These are phyloP conservation scores for Rotaria magnacalcarata DNA, from an alignment of 2,888 invertebrate species.

Conservation along the genomic window DNA sequence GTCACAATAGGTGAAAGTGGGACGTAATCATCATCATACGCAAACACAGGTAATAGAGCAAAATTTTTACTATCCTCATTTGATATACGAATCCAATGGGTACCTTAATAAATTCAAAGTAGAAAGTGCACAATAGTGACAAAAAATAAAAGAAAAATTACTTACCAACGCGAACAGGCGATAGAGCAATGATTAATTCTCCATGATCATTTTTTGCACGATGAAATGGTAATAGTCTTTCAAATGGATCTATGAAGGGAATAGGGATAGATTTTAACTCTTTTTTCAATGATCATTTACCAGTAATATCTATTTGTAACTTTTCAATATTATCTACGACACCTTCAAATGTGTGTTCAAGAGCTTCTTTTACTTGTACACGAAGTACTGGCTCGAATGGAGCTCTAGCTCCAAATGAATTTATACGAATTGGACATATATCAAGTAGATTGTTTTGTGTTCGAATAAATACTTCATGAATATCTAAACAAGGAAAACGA, in stretches of 20 bases:
- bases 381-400: slow-evolving; percentile 25
- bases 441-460: slow-evolving; percentile 20
- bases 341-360: slow-evolving; percentile 5
- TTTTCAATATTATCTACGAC: background rate
- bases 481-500: background rate
- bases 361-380: slow-evolving; percentile 32
- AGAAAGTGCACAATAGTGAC: too few relatives aligned
- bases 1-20: slow-evolving; percentile 13
- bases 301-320: slow-evolving; percentile 1
- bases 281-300: background rate
- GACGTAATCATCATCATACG: slow-evolving; percentile 22
- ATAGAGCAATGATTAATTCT: slow-evolving; percentile 11
- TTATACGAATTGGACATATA: slow-evolving; percentile 22
- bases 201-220: background rate
- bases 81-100: slow-evolving; percentile 14
- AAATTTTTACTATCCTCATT: background rate
- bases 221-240: slow-evolving; percentile 5
- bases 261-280: background rate
- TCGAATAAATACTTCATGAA: slow-evolving; percentile 33
- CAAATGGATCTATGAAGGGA: background rate
- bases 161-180: background rate
- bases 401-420: background rate
- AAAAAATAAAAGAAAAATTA: background rate
- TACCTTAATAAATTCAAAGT: background rate
- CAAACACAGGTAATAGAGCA: background rate